Base-by-base conservation (phyloP, 2,797 vertebrate genomes). In the Potorous gilbertii region DNA sequence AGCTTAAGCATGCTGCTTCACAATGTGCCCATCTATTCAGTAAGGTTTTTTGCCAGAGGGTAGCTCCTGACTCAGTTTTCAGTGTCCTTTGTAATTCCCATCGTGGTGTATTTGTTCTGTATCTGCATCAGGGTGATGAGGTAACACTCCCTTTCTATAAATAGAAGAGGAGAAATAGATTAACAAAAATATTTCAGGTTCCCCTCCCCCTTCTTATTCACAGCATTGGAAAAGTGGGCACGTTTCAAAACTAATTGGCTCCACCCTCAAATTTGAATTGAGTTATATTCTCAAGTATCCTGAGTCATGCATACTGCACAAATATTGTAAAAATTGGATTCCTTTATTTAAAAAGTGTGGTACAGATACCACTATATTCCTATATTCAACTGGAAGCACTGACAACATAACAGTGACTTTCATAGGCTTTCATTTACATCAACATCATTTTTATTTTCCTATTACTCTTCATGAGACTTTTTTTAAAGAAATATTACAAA, bases 111-210 rank as follows among this genome's bases (percentile, higher is more conserved):
- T 94, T 97, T 96, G 91, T 94, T 96, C 34, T 92, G 74, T 91
- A 55, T 94, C 92, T 96, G 96, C 55, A 91, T 62, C 74, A 34
- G 92, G 40, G 0, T 27, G 31, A 55, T 90, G 90, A 96, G 94
- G 57, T 52, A 92, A 94, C 66, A 56, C 24, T 96, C 94, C 62
- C 54, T 92, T 92, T 55, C 97, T 97, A 97, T 97, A 97, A 96
- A 95, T 91, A 96, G 96, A 97, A 92, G 89, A 97, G 90, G n/a
- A 93, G 87, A 93, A 96, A 81, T 56, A 96, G 93, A 97, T 74
- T 95, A 89, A 92, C 29, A 90, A 94, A 97, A 96, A 94, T 92
- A 90, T 28, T 92, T 55, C 54, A 90, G 94, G 52, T 94, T 90
- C 87, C n/a, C 89, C 52, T 56, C 91, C 92, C 66, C 55, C 29